Base-by-base conservation (phyloP, 2,113 vertebrate species). In the Eurypyga helias region DNA sequence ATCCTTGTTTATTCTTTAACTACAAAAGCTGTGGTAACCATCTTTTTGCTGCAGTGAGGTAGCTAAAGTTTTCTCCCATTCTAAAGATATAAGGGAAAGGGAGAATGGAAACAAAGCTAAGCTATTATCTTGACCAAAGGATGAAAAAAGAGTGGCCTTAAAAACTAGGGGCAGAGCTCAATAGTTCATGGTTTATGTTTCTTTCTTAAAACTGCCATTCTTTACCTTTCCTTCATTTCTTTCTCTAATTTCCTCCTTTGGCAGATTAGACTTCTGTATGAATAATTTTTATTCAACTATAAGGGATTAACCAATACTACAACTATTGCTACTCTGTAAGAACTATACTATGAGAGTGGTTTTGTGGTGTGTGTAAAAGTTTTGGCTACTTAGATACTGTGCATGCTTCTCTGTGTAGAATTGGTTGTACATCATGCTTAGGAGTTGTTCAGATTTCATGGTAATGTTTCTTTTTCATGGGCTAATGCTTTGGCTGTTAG, bases 1-100 rank as follows among this genome's bases (percentile, higher is more conserved):
- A 76, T 75, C 13, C 15, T 84, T 65, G 38, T 89, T 91, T 91
- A n/a, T 91, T 94, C 57, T 95, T 87, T 75, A 78, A 71, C 60
- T 97, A 0, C 28, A 77, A 41, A 58, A 82, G 54, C 48, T 69
- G 28, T 79, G 52, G 75, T 91, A 96, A 36, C 71, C 28, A 66
- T 83, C 75, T 82, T 82, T 48, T 69, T 91, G 38, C 25, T 82
- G 11, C 29, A 33, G 4, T 79, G 29, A 33, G 41, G 41, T 57
- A 76, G 36, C 45, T 88, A 3, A 85, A 83, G n/a, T 85, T 94
- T 89, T 76, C 8, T 78, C 3, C 17, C 25, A 28, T 58, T 86
- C 31, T 87, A 10, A 69, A 76, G 48, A 41, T 31, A 19, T n/a
- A 87, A 76, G 31, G 36, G 51, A 89, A 91, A 34, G 21, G 65